Conservation (phyloP, 2,797 vertebrate genomes). For the Martes flavigula region DNA sequence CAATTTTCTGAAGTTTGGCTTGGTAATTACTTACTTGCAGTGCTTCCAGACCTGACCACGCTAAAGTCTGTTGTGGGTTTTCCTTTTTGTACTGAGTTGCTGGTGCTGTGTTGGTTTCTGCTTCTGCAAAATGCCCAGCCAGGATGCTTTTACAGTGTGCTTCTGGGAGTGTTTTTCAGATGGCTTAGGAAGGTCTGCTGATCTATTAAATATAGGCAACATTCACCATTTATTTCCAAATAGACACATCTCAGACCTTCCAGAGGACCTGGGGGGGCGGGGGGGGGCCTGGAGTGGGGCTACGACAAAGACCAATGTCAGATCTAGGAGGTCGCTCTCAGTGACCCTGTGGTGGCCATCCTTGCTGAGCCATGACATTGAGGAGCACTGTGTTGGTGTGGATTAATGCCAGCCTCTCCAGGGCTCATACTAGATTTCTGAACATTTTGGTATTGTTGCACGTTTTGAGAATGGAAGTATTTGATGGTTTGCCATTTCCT, state of each 20-base stretch:
- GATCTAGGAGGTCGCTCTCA: neutral
- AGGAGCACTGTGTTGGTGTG: neutral
- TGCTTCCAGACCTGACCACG: neutral
- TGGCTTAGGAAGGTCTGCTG: neutral
- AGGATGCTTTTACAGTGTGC: neutral
- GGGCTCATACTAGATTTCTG: neutral
- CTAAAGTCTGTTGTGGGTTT: neutral
- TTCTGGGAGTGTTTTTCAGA: neutral
- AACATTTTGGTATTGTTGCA: neutral
- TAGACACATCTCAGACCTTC: neutral
- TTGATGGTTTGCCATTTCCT: neutral
- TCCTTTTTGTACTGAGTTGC: neutral
- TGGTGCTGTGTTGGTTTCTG: neutral
- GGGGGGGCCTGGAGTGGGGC: neutral
- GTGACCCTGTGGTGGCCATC: neutral
- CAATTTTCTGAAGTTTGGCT: neutral
- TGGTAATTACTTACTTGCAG: neutral
- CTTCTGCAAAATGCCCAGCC: neutral
- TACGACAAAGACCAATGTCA: neutral
- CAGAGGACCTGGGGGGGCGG: neutral
- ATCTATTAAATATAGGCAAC: neutral
- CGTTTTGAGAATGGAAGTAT: neutral
- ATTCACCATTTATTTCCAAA: conserved; percentile 19
- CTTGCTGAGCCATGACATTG: neutral
- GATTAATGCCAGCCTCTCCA: neutral